A percentile compares a stretch with the other conserved stretches of the same genome.
phyloP scores from a whole-genome alignment of 1,140 invertebrate species.

The Hyles vespertilio region DNA sequence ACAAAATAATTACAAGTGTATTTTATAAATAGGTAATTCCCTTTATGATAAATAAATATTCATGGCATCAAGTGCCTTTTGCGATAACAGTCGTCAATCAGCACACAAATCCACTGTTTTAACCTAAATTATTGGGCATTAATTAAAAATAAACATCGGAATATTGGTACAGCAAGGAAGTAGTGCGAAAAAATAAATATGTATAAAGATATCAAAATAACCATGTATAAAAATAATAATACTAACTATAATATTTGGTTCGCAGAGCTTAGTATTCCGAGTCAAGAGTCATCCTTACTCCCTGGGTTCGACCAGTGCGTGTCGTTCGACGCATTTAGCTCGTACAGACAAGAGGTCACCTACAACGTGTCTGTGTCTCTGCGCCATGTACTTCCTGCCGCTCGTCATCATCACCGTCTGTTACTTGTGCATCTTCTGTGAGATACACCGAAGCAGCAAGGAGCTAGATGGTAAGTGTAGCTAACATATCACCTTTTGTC shows the following conservation, averaged over 20 bases:
- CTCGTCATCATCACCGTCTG: constrained; percentile 84
- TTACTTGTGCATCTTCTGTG: constrained; percentile 84
- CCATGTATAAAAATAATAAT: too few relatives aligned
- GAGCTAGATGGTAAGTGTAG: constrained; percentile 77
- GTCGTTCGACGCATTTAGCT: constrained; percentile 84
- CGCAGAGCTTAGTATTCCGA: constrained; percentile 86
- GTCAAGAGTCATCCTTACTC: constrained; percentile 80
- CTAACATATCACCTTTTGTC: constrained; percentile 71
- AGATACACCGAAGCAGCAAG: constrained; percentile 83
- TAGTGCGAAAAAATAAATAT: too few relatives aligned
- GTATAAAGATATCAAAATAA: too few relatives aligned
- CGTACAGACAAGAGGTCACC: constrained; percentile 77
- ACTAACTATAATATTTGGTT: constrained; percentile 31
- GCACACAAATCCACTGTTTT: too few relatives aligned
- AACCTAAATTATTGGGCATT: too few relatives aligned
- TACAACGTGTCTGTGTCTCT: constrained; percentile 87
- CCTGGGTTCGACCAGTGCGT: constrained; percentile 86
- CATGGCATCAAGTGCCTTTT: too few relatives aligned
- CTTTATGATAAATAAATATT: too few relatives aligned
- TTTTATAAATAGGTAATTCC: too few relatives aligned
- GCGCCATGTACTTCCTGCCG: constrained; percentile 86
- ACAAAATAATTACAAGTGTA: too few relatives aligned
- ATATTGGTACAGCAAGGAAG: too few relatives aligned
- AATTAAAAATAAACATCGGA: too few relatives aligned
- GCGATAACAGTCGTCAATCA: too few relatives aligned